phyloP scores from a whole-genome alignment of 2,888 invertebrate genomes.

The Drosophila affinis region DNA sequence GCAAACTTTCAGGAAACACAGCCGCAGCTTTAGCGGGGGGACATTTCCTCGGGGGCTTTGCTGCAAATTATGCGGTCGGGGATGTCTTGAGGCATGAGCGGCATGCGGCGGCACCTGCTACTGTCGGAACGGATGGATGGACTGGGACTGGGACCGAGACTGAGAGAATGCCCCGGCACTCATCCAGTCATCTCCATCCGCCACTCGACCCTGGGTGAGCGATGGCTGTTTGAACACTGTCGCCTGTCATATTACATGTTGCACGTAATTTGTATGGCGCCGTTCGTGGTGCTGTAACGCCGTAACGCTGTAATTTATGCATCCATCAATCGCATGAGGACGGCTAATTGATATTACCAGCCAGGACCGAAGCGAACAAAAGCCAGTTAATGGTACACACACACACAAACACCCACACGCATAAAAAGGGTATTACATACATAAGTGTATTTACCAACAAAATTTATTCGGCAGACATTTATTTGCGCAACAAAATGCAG shows the following conservation, averaged over 20 bases:
- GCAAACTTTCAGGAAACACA: constrained; percentile 58
- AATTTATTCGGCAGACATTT: constrained; percentile 16
- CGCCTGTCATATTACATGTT: constrained; percentile 64
- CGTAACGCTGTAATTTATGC: constrained; percentile 60
- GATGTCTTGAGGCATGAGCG: constrained; percentile 16
- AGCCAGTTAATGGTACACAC: too few relatives aligned
- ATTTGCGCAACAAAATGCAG: constrained; percentile 24
- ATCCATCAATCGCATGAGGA: constrained; percentile 60
- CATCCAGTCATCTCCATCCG: constrained; percentile 4
- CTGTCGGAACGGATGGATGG: constrained; percentile 36
- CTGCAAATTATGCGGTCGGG: constrained; percentile 67
- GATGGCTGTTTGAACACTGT: constrained; percentile 57
- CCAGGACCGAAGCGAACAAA: too few relatives aligned
- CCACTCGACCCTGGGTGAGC: constrained; percentile 41
- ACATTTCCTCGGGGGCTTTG: constrained; percentile 67
- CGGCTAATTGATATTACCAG: constrained; percentile 39
- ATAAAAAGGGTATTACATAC: too few relatives aligned
- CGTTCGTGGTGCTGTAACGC: constrained; percentile 2
- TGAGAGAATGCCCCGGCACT: constrained; percentile 26
- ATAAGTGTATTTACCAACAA: constrained; percentile 15
- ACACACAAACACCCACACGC: too few relatives aligned
- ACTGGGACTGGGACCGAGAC: too few relatives aligned
- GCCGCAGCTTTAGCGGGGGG: constrained; percentile 62
- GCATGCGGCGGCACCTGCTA: constrained; percentile 34
- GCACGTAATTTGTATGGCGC: constrained; percentile 62